Conservation (phyloP, 2,797 vertebrate genomes). For the Muraenolepis orangiensis region DNA sequence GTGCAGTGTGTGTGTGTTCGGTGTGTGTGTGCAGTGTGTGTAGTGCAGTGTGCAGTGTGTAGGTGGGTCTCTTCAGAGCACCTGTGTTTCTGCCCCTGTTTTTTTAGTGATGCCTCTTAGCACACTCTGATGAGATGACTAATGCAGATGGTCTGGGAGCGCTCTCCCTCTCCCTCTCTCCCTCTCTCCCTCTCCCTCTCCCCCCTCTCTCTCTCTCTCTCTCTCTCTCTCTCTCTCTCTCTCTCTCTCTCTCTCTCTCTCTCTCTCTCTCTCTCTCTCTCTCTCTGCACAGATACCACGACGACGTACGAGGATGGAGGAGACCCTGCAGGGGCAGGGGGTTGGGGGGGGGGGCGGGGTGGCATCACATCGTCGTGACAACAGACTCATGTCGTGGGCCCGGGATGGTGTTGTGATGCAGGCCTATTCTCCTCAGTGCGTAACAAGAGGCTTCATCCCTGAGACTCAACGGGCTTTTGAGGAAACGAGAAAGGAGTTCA, state of each 20-base stretch:
- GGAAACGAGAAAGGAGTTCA: background rate
- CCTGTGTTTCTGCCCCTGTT: background rate
- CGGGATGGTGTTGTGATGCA: no score
- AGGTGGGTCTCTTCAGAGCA: background rate
- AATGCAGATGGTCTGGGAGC: background rate
- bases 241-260: background rate
- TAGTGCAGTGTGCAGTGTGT: background rate
- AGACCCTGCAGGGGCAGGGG: background rate
- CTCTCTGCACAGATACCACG: background rate
- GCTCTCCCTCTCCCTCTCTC: background rate
- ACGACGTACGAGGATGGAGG: background rate
- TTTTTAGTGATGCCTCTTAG: background rate
- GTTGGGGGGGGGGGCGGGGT: no score
- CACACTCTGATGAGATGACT: background rate
- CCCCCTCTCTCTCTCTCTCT: no score
- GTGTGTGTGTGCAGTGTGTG: background rate
- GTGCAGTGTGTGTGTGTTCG: background rate
- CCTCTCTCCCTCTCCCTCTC: no score
- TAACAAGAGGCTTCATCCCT: background rate
- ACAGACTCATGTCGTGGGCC: background rate
- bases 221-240: no score
- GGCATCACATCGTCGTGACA: background rate
- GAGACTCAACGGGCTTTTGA: background rate
- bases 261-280: no score
- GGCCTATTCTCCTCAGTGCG: background rate